phyloP scores from a whole-genome alignment of 2,797 vertebrate species.

The Spheniscus humboldti region DNA sequence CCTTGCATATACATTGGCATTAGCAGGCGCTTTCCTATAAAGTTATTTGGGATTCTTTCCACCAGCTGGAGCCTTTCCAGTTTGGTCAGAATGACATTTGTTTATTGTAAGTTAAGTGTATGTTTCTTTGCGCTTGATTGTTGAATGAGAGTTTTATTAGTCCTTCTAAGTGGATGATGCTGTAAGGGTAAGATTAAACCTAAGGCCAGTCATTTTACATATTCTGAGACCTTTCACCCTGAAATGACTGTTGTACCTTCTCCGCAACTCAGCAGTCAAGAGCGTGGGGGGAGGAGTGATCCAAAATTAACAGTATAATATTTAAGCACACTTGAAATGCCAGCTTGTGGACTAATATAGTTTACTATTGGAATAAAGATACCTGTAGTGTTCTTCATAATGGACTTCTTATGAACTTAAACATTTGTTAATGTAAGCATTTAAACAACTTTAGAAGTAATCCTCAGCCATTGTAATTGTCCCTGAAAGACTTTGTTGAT shows the following conservation, averaged over 20 bases:
- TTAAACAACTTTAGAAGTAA: not conserved
- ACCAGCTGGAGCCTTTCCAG: not conserved
- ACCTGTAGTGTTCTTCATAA: rapidly evolving
- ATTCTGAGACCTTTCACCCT: not conserved
- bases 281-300: not conserved
- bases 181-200: not conserved
- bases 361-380: not conserved
- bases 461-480: not conserved
- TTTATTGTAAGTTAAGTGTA: rapidly evolving
- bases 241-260: not conserved
- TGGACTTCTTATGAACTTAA: not conserved
- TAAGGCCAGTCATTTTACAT: not conserved
- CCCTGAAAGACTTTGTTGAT: not conserved
- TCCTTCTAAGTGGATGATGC: not conserved
- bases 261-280: not conserved
- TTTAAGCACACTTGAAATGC: not conserved
- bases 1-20: not conserved
- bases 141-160: not conserved
- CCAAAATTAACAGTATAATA: not conserved
- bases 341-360: not conserved
- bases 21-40: not conserved
- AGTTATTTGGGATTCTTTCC: not conserved
- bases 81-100: not conserved
- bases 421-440: not conserved
- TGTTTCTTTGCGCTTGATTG: not conserved